phyloP scores from a whole-genome alignment of 2,888 invertebrate genomes.

The Parochlus steinenii region DNA sequence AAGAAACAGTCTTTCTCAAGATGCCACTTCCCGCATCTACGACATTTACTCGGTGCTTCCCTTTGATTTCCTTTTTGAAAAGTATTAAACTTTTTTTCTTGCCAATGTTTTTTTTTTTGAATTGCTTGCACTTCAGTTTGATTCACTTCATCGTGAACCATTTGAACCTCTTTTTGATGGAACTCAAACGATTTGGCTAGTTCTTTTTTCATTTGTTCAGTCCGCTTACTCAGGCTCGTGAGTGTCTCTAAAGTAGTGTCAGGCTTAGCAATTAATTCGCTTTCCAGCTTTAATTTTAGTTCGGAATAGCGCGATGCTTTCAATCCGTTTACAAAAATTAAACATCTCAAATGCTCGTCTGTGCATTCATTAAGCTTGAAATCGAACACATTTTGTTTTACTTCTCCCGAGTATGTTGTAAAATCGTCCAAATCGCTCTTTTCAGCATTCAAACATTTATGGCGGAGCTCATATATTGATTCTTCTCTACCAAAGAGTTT shows the following conservation, averaged over 20 bases:
- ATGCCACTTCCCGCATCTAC: too few relatives aligned
- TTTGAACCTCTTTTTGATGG: too few relatives aligned
- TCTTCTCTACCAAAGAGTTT: conserved; percentile 14
- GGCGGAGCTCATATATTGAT: conserved; percentile 14
- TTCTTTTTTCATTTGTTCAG: too few relatives aligned
- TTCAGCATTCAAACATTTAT: conserved; percentile 14
- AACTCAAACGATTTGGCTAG: too few relatives aligned
- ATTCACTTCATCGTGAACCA: conserved; percentile 1
- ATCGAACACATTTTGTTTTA: conserved; percentile 15
- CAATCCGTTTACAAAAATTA: conserved; percentile 15
- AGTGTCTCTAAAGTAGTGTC: too few relatives aligned
- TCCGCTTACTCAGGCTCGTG: too few relatives aligned
- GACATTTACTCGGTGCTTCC: too few relatives aligned
- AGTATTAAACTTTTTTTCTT: not conserved
- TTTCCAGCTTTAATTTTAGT: too few relatives aligned
- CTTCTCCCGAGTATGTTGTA: conserved; percentile 13
- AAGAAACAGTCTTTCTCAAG: too few relatives aligned
- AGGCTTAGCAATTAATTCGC: too few relatives aligned
- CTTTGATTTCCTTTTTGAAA: too few relatives aligned
- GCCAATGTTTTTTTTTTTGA: not conserved
- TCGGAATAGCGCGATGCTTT: conserved; percentile 14
- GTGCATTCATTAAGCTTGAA: conserved; percentile 14
- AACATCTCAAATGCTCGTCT: conserved; percentile 16
- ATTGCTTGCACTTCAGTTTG: not conserved
- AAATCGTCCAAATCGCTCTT: conserved; percentile 14